phyloP scores from a whole-genome alignment of 2,797 vertebrate species.

The Helostoma temminkii region DNA sequence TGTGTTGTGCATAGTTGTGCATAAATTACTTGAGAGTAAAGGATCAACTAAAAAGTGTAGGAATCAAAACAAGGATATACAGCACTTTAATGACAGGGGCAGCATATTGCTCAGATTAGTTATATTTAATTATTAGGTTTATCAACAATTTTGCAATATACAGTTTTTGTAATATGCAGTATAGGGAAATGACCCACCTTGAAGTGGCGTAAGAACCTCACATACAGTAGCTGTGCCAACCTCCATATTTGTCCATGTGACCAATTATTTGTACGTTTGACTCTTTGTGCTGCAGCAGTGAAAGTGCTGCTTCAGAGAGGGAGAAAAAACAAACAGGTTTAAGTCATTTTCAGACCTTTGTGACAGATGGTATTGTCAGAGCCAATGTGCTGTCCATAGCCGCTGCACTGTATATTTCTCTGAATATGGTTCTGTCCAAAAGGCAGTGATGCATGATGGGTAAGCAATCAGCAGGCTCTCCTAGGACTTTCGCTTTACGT shows the following conservation, averaged over 20 bases:
- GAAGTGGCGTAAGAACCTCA: too few relatives aligned
- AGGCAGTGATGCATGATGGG: slow-evolving; percentile 75
- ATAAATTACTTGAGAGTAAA: slow-evolving; percentile 16
- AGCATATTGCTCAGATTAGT: neutral
- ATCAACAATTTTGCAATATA: neutral
- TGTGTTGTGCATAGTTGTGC: slow-evolving; percentile 16
- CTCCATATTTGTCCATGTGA: neutral
- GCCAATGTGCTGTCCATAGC: slow-evolving; percentile 25
- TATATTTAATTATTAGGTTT: neutral
- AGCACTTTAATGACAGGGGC: neutral
- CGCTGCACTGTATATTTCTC: slow-evolving; percentile 39
- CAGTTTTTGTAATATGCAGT: neutral
- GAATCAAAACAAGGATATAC: slow-evolving; percentile 3
- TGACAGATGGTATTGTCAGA: slow-evolving; percentile 33
- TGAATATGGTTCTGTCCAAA: slow-evolving; percentile 68
- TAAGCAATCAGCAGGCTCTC: slow-evolving; percentile 76
- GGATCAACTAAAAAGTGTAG: neutral
- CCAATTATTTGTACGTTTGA: neutral
- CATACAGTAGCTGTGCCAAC: neutral
- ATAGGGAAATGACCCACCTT: neutral
- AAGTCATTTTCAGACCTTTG: slow-evolving; percentile 30
- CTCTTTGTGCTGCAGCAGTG: neutral
- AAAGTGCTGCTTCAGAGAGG: slow-evolving; percentile 6
- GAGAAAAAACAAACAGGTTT: neutral
- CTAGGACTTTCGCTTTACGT: slow-evolving; percentile 69